Percentiles rank a stretch among this genome's conserved stretches.
Conservation (phyloP, 2,113 vertebrate genomes). For the Motacilla tschutschensis region DNA sequence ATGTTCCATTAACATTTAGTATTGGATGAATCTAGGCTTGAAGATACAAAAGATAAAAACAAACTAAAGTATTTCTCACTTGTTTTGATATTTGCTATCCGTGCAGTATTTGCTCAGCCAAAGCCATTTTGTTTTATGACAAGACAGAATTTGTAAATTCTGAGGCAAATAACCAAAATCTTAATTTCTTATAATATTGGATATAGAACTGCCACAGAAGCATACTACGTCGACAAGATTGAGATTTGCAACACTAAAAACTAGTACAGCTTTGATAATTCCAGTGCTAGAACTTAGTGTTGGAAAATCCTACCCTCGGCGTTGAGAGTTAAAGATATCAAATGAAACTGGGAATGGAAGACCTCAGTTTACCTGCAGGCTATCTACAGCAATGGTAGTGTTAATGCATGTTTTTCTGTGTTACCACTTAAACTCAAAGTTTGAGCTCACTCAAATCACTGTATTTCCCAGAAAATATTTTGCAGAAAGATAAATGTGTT, state of each 20-base stretch:
- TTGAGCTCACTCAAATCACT: neutral
- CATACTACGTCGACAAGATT: slow-evolving; percentile 22
- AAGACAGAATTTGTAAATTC: slow-evolving; percentile 24
- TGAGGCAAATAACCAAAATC: slow-evolving; percentile 18
- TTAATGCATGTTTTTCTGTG: slow-evolving; percentile 66
- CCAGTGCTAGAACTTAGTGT: slow-evolving; percentile 51
- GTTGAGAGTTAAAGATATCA: slow-evolving; percentile 41
- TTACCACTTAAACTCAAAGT: slow-evolving; percentile 1
- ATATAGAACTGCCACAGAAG: slow-evolving; percentile 51
- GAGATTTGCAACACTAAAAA: slow-evolving; percentile 59
- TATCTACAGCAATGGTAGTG: slow-evolving; percentile 63
- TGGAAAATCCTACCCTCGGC: slow-evolving; percentile 49
- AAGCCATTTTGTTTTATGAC: slow-evolving; percentile 28
- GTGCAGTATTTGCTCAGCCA: slow-evolving; percentile 33
- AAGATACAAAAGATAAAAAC: slow-evolving; percentile 33
- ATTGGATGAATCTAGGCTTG: slow-evolving; percentile 51
- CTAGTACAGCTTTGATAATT: slow-evolving; percentile 56
- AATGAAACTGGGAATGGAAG: slow-evolving; percentile 79
- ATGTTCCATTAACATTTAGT: slow-evolving; percentile 75
- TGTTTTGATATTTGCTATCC: slow-evolving; percentile 47
- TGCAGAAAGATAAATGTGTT: neutral
- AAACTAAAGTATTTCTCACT: slow-evolving; percentile 28
- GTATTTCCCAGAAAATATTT: neutral
- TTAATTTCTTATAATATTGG: slow-evolving; percentile 40
- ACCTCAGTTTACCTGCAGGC: slow-evolving; percentile 69